Evolutionary conservation across 1,140 invertebrate genomes (phyloP).

Genomic region (Scaptomyza pallida): DNA sequence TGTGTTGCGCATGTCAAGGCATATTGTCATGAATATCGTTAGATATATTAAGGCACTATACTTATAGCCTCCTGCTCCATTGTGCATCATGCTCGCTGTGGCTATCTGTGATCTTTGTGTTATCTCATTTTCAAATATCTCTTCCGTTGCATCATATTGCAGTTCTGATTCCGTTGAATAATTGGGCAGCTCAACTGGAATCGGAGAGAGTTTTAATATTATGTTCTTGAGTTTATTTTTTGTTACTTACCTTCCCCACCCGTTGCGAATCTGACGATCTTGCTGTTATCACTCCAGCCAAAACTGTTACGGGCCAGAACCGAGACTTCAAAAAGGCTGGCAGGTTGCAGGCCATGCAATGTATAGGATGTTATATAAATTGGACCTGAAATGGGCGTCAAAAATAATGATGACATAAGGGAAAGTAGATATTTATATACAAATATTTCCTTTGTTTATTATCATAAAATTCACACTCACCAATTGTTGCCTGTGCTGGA

Average conservation of each 20-base stretch:
- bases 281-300: conserved; percentile 88
- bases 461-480: conserved; percentile 41
- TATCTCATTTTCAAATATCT: conserved; percentile 66
- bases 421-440: no score
- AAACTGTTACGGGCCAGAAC: conserved; percentile 88
- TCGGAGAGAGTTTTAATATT: not conserved
- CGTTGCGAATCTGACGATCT: conserved; percentile 87
- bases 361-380: conserved; percentile 88
- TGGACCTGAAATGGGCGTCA: conserved; percentile 82
- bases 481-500: conserved; percentile 85
- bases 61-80: conserved; percentile 2
- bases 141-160: conserved; percentile 58
- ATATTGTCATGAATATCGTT: conserved; percentile 38
- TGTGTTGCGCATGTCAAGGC: conserved; percentile 12
- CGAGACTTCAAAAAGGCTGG: conserved; percentile 88
- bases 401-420: not conserved
- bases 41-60: conserved; percentile 33
- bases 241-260: conserved; percentile 85
- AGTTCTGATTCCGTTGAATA: conserved; percentile 80
- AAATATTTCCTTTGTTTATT: not conserved
- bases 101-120: conserved; percentile 60
- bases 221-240: no score
- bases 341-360: conserved; percentile 87
- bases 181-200: conserved; percentile 75
- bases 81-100: conserved; percentile 65